A percentile compares a stretch with the other conserved stretches of the same genome.
phyloP scores from a whole-genome alignment of 2,113 vertebrate genomes.

The Chloropsis cyanopogon region DNA sequence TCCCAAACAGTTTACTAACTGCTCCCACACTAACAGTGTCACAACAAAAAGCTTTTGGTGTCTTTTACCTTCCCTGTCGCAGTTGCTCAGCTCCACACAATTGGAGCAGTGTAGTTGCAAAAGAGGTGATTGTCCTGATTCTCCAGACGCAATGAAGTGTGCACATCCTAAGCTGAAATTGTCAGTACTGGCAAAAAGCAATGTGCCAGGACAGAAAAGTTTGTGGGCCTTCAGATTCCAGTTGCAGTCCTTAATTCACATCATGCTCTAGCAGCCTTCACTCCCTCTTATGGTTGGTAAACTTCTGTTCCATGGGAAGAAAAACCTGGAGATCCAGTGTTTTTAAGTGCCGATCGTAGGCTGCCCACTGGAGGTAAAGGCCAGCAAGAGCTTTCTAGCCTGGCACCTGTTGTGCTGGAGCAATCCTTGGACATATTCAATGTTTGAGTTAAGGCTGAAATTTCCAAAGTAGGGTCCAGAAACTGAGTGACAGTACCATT shows the following conservation, averaged over 20 bases:
- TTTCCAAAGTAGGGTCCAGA: background rate
- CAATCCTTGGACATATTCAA: no score
- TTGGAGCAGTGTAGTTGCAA: background rate
- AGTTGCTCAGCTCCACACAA: background rate
- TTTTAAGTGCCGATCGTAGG: background rate
- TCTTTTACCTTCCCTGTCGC: background rate
- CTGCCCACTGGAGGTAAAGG: background rate
- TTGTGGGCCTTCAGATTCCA: background rate
- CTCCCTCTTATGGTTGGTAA: background rate
- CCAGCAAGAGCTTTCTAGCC: background rate
- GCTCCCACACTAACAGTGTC: background rate
- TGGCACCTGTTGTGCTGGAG: background rate
- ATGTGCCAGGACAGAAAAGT: background rate
- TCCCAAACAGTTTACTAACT: background rate
- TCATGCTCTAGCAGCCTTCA: background rate
- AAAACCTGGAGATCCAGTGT: background rate
- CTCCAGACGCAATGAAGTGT: no score
- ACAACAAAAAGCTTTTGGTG: background rate
- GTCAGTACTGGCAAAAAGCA: background rate
- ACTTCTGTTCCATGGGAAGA: background rate
- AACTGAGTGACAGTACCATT: background rate
- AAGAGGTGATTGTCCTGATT: background rate
- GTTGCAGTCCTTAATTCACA: background rate
- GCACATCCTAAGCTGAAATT: background rate
- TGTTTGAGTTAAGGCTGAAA: background rate